phyloP scores from a whole-genome alignment of 2,797 vertebrate genomes.

The Pterois miles region DNA sequence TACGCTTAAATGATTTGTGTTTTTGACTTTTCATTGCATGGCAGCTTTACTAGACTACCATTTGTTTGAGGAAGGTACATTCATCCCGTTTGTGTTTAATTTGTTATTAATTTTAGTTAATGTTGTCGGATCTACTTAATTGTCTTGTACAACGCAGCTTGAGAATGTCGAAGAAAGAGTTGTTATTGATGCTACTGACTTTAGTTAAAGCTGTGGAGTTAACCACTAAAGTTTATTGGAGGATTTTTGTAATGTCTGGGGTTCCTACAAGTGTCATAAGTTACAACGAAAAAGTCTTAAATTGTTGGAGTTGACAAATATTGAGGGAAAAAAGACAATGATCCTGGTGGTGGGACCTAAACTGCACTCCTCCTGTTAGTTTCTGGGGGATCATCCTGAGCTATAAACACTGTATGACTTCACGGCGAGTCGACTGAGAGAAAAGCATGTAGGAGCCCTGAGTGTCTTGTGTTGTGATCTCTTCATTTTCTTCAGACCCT shows the following conservation, averaged over 20 bases:
- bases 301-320: neutral
- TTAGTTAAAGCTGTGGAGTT: constrained; percentile 12
- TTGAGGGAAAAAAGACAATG: neutral
- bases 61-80: neutral
- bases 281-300: constrained; percentile 32
- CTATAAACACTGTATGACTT: neutral
- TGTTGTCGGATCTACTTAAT: constrained; percentile 14
- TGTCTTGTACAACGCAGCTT: constrained; percentile 22
- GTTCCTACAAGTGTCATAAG: constrained; percentile 13
- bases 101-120: constrained; percentile 9
- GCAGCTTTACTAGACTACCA: constrained; percentile 4
- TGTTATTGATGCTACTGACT: constrained; percentile 63
- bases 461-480: constrained; percentile 30
- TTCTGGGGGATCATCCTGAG: neutral
- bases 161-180: constrained; percentile 19
- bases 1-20: neutral
- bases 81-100: neutral
- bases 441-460: neutral
- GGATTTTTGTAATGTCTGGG: constrained; percentile 14
- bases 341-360: neutral
- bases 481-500: constrained; percentile 27
- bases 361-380: neutral
- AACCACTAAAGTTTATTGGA: constrained; percentile 28
- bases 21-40: neutral
- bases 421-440: neutral